phyloP scores from a whole-genome alignment of 2,113 vertebrate genomes.

The Herpetotheres cachinnans region DNA sequence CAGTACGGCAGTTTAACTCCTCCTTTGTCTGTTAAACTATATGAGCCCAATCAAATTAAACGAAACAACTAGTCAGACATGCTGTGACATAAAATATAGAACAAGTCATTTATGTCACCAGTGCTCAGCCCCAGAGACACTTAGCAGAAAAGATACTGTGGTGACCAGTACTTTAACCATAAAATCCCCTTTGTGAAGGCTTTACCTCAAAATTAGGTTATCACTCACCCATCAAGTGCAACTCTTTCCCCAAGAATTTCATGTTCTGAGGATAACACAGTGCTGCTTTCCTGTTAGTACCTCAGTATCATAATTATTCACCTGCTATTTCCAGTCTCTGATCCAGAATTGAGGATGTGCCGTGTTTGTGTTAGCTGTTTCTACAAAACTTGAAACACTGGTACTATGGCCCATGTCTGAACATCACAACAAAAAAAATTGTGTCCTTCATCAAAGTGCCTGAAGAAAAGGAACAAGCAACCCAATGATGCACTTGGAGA shows the following conservation, averaged over 20 bases:
- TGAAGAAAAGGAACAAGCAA: neutral
- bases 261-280: neutral
- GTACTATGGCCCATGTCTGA: neutral
- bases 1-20: constrained; percentile 20
- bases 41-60: constrained; percentile 3
- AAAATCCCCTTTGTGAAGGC: neutral
- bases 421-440: neutral
- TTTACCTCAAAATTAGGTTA: neutral
- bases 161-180: neutral
- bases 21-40: constrained; percentile 18
- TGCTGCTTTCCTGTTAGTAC: neutral
- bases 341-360: neutral
- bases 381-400: neutral
- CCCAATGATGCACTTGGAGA: neutral
- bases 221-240: neutral
- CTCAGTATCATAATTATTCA: neutral
- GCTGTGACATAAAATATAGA: neutral
- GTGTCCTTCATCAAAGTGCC: neutral
- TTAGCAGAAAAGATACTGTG: neutral
- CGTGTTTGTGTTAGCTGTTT: neutral
- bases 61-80: constrained; percentile 10
- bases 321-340: neutral
- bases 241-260: neutral
- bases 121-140: neutral
- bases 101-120: neutral